Conservation (phyloP, 2,888 invertebrate genomes). For the Drosophila buzzatii region DNA sequence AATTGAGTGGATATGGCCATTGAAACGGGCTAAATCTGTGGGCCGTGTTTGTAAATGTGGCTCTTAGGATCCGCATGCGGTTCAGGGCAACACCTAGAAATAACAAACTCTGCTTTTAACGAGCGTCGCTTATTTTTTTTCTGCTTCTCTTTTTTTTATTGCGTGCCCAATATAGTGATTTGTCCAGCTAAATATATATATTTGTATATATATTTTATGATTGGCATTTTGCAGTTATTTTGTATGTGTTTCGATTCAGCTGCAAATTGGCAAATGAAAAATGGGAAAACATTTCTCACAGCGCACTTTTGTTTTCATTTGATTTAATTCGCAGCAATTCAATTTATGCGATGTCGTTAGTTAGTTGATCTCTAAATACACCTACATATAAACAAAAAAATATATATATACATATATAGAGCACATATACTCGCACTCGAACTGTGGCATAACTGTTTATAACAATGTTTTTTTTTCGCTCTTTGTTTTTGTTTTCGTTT, state of each 20-base stretch:
- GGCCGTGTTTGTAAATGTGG: conserved; percentile 4
- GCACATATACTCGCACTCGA: conserved; percentile 1
- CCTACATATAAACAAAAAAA: too few relatives aligned
- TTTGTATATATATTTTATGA: conserved; percentile 43
- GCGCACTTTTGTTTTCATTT: conserved; percentile 65
- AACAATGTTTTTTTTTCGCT: conserved; percentile 20
- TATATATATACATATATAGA: not conserved
- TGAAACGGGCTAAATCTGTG: conserved; percentile 26
- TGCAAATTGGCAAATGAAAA: conserved; percentile 59
- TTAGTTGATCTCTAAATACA: conserved; percentile 19
- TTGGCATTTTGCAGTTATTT: conserved; percentile 53
- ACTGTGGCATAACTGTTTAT: conserved; percentile 34
- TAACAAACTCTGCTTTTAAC: conserved; percentile 44
- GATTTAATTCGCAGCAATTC: conserved; percentile 69
- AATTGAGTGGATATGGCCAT: conserved; percentile 53
- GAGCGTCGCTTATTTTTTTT: not conserved
- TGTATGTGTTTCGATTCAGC: conserved; percentile 36
- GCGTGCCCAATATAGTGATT: conserved; percentile 11
- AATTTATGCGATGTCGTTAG: conserved; percentile 55
- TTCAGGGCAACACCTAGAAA: conserved; percentile 34
- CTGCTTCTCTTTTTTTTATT: too few relatives aligned
- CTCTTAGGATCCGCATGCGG: conserved; percentile 37
- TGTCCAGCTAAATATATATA: conserved; percentile 12
- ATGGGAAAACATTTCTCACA: conserved; percentile 59
- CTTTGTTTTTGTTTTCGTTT: not conserved